Percentiles rank a stretch among this genome's conserved stretches.
Evolutionary conservation across 2,113 vertebrate species (phyloP).

Genomic region (Tamias sibiricus): DNA sequence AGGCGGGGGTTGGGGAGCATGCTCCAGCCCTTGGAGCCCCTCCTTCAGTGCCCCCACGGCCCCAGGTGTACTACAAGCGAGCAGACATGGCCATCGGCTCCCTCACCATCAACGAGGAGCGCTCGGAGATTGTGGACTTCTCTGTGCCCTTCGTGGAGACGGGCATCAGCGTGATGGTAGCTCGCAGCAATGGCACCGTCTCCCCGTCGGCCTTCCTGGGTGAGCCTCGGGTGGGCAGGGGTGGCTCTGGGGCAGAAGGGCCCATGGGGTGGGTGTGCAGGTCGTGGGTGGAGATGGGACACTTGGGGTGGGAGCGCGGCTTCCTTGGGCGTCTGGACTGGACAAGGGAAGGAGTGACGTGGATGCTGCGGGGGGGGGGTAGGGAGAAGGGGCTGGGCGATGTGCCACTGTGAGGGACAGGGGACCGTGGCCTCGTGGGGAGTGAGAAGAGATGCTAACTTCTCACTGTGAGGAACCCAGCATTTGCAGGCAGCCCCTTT

Average conservation of each 20-base stretch:
- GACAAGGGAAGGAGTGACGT: neutral
- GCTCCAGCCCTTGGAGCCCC: neutral
- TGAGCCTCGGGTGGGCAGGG: conserved; percentile 77
- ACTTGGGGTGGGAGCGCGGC: neutral
- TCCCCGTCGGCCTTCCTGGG: conserved; percentile 98
- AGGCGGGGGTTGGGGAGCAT: neutral
- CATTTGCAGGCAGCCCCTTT: neutral
- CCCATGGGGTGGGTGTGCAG: fast-evolving
- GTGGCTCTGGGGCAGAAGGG: neutral
- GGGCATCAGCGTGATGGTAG: conserved; percentile 98
- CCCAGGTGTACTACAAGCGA: conserved; percentile 96
- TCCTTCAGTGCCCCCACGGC: neutral
- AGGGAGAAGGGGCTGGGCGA: neutral
- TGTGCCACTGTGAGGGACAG: neutral
- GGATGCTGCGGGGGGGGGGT: neutral
- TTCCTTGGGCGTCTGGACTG: neutral
- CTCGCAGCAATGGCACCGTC: conserved; percentile 97
- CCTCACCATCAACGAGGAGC: conserved; percentile 98
- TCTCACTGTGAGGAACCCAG: neutral
- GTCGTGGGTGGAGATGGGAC: fast-evolving
- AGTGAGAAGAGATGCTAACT: neutral
- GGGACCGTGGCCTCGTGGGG: no score
- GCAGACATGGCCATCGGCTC: conserved; percentile 99
- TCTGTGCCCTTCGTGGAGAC: conserved; percentile 99
- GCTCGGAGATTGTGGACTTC: conserved; percentile 98